Evolutionary conservation across 2,797 vertebrate genomes (phyloP), one percentile per base, ranked within the genome.

Genomic region (Coilia nasus): DNA sequence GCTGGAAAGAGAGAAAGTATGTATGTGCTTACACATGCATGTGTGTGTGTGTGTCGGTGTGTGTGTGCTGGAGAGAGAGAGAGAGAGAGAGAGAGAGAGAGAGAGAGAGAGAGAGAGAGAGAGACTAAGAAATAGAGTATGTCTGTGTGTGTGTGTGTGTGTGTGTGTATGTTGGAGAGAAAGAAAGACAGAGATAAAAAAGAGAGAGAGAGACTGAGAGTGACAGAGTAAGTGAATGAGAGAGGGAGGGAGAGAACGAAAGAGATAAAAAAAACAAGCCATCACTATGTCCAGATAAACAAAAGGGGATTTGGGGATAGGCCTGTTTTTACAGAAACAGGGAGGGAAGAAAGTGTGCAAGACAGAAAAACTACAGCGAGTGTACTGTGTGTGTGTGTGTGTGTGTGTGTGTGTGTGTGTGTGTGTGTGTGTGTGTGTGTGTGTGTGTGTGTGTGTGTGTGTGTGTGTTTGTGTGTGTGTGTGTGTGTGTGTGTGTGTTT

Each of bases 221-320:
- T n/a, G n/a, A n/a, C n/a, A n/a, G n/a, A n/a, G n/a, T n/a, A n/a
- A n/a, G n/a, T n/a, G n/a, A n/a, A n/a, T n/a, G n/a, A n/a, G n/a
- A n/a, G n/a, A n/a, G n/a, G n/a, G n/a, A n/a, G n/a, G n/a, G n/a
- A n/a, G n/a, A n/a, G n/a, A n/a, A n/a, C n/a, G n/a, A n/a, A n/a
- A n/a, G n/a, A n/a, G n/a, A n/a, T n/a, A n/a, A n/a, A 57, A 87
- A 60, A 86, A 56, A 84, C 82, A 60, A 71, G 81, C 82, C 62
- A 85, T 83, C 80, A 78, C 59, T 21, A 64, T 87, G 78, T 91
- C 88, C 88, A 92, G 88, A 93, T 93, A 92, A 90, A 92, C 87
- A 83, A 35, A n/a, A 84, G 60, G 85, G 82, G 44, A 84, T 92
- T 89, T 88, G 90, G 89, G 89, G 89, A 86, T 83, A 60, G 92